These are phyloP conservation scores for Etheostoma perlongum DNA, from an alignment of 2,797 vertebrate genomes.

Conservation along the genomic window DNA sequence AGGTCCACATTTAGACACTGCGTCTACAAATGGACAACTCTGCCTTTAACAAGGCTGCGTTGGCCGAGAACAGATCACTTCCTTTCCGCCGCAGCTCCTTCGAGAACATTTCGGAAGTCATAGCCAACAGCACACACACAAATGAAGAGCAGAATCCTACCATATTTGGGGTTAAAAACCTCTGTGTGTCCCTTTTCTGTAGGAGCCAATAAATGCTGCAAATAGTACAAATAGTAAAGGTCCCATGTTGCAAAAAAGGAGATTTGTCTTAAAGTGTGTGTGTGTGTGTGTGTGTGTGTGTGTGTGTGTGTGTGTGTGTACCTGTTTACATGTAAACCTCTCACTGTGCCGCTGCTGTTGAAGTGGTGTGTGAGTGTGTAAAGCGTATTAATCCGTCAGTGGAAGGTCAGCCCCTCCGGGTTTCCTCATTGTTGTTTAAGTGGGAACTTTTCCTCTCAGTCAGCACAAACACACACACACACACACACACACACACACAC, in stretches of 20 bases:
- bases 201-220: not conserved
- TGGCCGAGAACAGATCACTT: not conserved
- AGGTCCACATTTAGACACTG: not conserved
- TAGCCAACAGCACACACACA: not conserved
- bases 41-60: not conserved
- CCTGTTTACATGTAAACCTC: slow-evolving; percentile 7
- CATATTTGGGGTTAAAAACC: not conserved
- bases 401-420: slow-evolving; percentile 34
- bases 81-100: not conserved
- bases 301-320: not conserved
- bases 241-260: too few relatives aligned
- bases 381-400: slow-evolving; percentile 43
- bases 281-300: not conserved
- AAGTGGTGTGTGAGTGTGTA: slow-evolving; percentile 9
- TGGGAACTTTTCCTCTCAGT: slow-evolving; percentile 56
- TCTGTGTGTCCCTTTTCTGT: not conserved
- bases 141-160: fast-evolving
- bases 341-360: not conserved
- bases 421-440: slow-evolving; percentile 41
- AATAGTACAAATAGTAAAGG: not conserved
- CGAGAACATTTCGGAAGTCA: not conserved
- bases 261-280: not conserved
- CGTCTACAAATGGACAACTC: not conserved
- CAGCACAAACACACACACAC: slow-evolving; percentile 41
- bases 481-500: not conserved